Conservation (phyloP, 1,140 invertebrate species). For the Drusus annulatus region DNA sequence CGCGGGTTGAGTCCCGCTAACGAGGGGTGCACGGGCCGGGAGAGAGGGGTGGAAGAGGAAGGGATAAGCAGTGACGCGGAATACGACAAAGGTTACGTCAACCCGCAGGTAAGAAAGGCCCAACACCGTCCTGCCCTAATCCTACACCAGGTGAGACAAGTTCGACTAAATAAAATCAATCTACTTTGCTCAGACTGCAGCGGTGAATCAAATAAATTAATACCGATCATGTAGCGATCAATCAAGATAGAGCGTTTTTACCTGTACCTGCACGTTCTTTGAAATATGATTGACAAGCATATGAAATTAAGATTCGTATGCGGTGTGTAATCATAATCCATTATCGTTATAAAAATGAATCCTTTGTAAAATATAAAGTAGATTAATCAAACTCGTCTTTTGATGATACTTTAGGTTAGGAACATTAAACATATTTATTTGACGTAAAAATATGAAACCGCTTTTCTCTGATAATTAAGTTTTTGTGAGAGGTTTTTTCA, state of each 20-base stretch:
- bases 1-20: conserved; percentile 34
- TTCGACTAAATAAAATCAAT: not conserved
- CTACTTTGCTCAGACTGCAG: not conserved
- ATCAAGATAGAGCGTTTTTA: not conserved
- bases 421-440: too few species aligned
- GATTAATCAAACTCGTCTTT: too few species aligned
- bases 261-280: not conserved
- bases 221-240: not conserved
- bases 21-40: conserved; percentile 8
- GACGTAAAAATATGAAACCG: too few species aligned
- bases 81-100: conserved; percentile 55
- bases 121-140: conserved; percentile 21
- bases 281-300: conserved; percentile 15
- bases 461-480: too few species aligned
- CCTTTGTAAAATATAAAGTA: too few species aligned
- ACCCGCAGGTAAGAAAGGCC: conserved; percentile 47
- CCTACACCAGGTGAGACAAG: conserved; percentile 7
- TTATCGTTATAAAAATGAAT: not conserved
- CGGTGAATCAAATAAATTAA: not conserved
- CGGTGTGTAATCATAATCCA: not conserved
- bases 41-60: conserved; percentile 3
- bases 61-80: conserved; percentile 55
- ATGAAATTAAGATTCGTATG: not conserved
- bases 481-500: too few species aligned
- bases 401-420: too few species aligned